Base-by-base conservation (phyloP, 2,888 invertebrate genomes). In the Lagria hirta region DNA sequence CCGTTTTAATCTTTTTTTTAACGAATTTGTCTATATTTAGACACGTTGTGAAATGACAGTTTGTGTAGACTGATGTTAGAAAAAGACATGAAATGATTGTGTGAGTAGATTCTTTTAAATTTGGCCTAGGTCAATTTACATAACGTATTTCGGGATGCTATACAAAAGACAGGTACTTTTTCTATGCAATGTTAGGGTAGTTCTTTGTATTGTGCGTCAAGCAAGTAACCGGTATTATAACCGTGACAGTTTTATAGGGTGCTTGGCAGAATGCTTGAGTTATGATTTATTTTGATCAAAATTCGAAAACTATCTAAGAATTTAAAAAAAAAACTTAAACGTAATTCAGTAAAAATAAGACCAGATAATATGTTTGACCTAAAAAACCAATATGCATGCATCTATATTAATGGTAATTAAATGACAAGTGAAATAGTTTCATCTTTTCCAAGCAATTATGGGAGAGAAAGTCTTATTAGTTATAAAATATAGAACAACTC, bases 121-220 rank as follows among this genome's bases (percentile, higher is more conserved):
- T 30, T 5, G 32, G 18, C 33, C 27, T 38, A 45, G 42, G 42
- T 49, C 49, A 23, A 46, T 49, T 49, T 49, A 49, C 50, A 43
- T 50, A 50, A 50, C 50, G 50, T 50, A 50, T 43, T 50, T 50
- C 36, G 22, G 36, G 36, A 36, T 14, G 29, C 29, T 35, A 33
- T 43, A 41, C 43, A 48, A 48, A 43, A 37, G 38, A 49, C 48
- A 48, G 48, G 48, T 48, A 44, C 41, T 45, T 41, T n/a, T 29
- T 40, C 45, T 40, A 28, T 43, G 24, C 32, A 38, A 24, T 34
- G 34, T 40, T 45, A 16, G 48, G 48, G 48, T 45, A 42, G 27
- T 29, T 24, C 45, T 45, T 48, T 48, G 45, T 48, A 28, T 11
- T 33, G 22, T 38, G 4, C 16, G 26, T 32, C 35, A 17, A 46